Conservation (phyloP, 2,797 vertebrate genomes). For the Lithobates pipiens region DNA sequence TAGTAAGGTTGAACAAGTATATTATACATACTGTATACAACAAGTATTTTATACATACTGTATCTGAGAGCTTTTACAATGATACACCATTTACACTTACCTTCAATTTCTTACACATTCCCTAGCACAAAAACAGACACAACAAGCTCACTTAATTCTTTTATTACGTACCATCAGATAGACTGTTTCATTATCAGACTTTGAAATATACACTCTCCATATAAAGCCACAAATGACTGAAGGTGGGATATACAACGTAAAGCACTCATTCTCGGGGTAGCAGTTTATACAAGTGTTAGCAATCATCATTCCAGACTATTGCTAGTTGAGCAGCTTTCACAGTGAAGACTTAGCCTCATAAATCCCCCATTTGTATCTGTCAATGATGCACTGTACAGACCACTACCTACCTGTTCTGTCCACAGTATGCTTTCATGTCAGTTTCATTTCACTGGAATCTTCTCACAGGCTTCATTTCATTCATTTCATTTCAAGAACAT, state of each 20-base stretch:
- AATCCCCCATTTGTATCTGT: slow-evolving; percentile 30
- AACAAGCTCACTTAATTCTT: background rate
- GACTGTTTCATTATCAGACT: slow-evolving; percentile 2
- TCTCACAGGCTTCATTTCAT: no score
- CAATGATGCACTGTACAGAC: slow-evolving; percentile 30
- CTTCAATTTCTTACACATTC: background rate
- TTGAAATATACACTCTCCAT: slow-evolving; percentile 22
- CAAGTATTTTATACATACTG: no score
- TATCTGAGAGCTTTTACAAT: no score
- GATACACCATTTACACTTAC: background rate
- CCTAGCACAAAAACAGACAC: slow-evolving; percentile 16
- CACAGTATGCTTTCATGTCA: no score
- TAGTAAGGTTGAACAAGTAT: no score
- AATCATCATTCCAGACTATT: slow-evolving; percentile 52
- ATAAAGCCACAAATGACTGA: slow-evolving; percentile 22
- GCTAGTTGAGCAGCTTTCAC: slow-evolving; percentile 25
- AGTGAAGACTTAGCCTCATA: slow-evolving; percentile 26
- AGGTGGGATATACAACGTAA: slow-evolving; percentile 21
- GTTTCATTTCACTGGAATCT: no score
- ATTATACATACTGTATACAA: no score
- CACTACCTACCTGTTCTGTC: slow-evolving; percentile 2
- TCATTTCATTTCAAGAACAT: no score
- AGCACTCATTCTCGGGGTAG: slow-evolving; percentile 35
- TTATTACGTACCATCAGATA: slow-evolving; percentile 33
- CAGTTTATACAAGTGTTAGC: slow-evolving; percentile 59